These are phyloP conservation scores for Nemopilema nomurai DNA, from an alignment of 30 jellyfish, hydroid and myxozoan genomes.

Conservation along the genomic window DNA sequence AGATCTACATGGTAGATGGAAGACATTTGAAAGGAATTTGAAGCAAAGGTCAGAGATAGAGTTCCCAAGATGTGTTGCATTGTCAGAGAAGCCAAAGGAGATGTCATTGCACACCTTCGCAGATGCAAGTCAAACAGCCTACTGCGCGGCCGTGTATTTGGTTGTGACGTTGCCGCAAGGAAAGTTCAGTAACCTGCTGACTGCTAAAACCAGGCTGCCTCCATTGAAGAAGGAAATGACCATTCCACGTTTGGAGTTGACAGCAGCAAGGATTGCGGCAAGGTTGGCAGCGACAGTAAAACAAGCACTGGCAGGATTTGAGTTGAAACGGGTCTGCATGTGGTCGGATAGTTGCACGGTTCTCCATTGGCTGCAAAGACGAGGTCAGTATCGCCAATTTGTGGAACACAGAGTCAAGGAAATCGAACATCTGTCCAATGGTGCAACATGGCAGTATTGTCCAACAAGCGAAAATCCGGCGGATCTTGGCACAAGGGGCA, in stretches of 20 bases:
- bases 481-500: slow-evolving; percentile 37
- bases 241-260: slow-evolving; percentile 29
- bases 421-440: slow-evolving; percentile 10
- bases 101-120: slow-evolving; percentile 35
- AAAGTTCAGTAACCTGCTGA: too few species aligned
- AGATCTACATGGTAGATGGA: not conserved
- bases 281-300: too few species aligned
- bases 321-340: slow-evolving; percentile 2
- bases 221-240: slow-evolving; percentile 30
- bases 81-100: slow-evolving; percentile 16
- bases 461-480: slow-evolving; percentile 34
- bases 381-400: slow-evolving; percentile 31
- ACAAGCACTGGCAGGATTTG: slow-evolving; percentile 27
- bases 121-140: slow-evolving; percentile 34
- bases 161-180: slow-evolving; percentile 18
- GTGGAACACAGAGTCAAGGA: slow-evolving; percentile 34
- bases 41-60: slow-evolving; percentile 8
- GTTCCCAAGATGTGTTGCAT: slow-evolving; percentile 27
- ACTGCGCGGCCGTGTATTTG: slow-evolving; percentile 33
- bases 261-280: slow-evolving; percentile 41
- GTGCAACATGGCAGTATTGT: slow-evolving; percentile 9
- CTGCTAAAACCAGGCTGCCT: slow-evolving; percentile 35
- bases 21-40: not conserved
- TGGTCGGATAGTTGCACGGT: slow-evolving; percentile 38
- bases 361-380: slow-evolving; percentile 33